Base-by-base conservation (phyloP, 2,888 invertebrate genomes). In the Troides helena region DNA sequence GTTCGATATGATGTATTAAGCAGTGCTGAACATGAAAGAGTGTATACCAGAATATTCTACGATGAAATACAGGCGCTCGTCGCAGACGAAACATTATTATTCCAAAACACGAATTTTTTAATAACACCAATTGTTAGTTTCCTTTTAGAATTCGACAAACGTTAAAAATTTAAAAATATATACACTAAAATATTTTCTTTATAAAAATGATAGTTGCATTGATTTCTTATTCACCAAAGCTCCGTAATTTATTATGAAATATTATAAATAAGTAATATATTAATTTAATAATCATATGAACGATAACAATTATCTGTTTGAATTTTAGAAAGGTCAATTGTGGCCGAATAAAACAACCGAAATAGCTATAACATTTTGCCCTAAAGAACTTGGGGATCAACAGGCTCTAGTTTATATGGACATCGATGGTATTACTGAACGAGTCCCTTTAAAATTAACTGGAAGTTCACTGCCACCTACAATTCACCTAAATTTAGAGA, bases 391-490 rank as follows among this genome's bases (percentile, higher is more conserved):
- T 64, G 93, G 93, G 17, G 87, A 89, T 59, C 93, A 94, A 74
- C 81, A 86, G 58, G 83, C 88, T n/a, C 83, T 77, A 1, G 93
- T 93, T 0, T 95, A 93, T 84, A 86, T 95, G 72, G 95, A 95
- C 75, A 87, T 95, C 4, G 93, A 93, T 68, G 95, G 95, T 10
- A 84, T 88, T 6, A 80, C 81, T 62, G 84, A 92, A 21, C 91
- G 95, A 69, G 80, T 94, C 62, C 88, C 93, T 0, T 74, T 95
- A 50, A 87, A 83, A 75, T 80, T 95, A 72, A 78, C 84, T 36
- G 95, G 95, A 4, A 83, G 82, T 14, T 94, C 95, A 25, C 77
- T 93, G 65, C 95, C 95, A 7, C 95, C 95, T 3, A 76, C 84
- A 3, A 90, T 95, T 68, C 81, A 83, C 62, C 80, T 95, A 18